phyloP scores from a whole-genome alignment of 2,113 vertebrate species.

The Neotragus pygmaeus region DNA sequence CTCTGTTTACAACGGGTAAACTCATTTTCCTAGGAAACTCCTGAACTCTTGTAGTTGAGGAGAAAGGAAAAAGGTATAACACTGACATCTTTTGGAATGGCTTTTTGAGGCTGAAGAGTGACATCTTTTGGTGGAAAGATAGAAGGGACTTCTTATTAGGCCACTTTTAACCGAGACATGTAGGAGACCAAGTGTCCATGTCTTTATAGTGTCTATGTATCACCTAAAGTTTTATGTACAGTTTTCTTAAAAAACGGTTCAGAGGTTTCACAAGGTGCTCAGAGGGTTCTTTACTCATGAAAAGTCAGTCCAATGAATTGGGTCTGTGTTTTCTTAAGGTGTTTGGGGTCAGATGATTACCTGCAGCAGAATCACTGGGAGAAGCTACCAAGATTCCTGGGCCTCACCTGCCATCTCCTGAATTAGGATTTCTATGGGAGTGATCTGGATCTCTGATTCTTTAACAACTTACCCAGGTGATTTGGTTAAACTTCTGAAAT shows the following conservation, averaged over 20 bases:
- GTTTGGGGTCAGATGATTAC: neutral
- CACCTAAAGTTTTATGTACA: neutral
- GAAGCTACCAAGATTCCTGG: neutral
- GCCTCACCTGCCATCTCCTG: neutral
- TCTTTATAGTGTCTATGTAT: neutral
- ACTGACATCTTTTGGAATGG: neutral
- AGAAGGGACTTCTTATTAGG: neutral
- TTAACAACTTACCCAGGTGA: neutral
- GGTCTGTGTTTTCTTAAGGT: neutral
- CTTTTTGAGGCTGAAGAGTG: neutral
- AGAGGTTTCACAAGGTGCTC: neutral
- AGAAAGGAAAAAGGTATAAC: neutral
- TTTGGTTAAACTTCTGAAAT: neutral
- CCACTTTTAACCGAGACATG: neutral
- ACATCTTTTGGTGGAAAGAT: conserved; percentile 21
- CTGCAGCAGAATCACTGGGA: neutral
- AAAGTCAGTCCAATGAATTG: neutral
- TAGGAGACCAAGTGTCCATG: neutral
- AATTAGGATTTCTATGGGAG: neutral
- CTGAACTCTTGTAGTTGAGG: neutral
- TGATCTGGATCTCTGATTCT: neutral
- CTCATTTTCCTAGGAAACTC: conserved; percentile 11
- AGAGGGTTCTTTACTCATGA: neutral
- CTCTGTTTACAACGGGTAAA: neutral
- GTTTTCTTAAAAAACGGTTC: neutral